Conservation (phyloP, 2,888 invertebrate genomes). For the Xylota sylvarum region DNA sequence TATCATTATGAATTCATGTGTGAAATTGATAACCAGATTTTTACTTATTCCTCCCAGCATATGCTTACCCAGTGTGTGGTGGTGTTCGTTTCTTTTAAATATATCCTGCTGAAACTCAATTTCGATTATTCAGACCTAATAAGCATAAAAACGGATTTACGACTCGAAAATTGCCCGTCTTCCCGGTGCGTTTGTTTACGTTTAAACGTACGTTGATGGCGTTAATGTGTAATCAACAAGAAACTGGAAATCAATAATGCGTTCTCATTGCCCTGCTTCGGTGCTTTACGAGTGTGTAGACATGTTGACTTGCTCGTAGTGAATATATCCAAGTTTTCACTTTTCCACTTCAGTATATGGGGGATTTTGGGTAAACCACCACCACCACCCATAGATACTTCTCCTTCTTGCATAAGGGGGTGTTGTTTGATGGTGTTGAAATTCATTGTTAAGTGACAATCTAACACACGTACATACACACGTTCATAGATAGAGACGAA, state of each 20-base stretch:
- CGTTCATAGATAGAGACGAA: neutral
- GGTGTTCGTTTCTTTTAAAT: neutral
- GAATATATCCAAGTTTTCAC: constrained; percentile 36
- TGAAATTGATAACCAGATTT: constrained; percentile 62
- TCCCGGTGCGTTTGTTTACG: constrained; percentile 7
- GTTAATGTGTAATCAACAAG: constrained; percentile 64
- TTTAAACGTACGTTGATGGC: neutral
- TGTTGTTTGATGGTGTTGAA: constrained; percentile 26
- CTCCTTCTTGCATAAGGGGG: constrained; percentile 24
- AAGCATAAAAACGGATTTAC: constrained; percentile 67
- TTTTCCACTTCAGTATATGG: constrained; percentile 14
- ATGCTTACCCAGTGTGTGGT: constrained; percentile 18
- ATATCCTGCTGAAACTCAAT: constrained; percentile 39
- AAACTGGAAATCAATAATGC: constrained; percentile 57
- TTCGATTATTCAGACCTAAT: constrained; percentile 69
- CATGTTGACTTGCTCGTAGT: constrained; percentile 41
- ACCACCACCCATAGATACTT: neutral
- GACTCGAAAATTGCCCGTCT: constrained; percentile 40
- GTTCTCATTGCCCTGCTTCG: neutral
- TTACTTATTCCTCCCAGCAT: constrained; percentile 25
- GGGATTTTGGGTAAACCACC: neutral
- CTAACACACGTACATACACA: constrained; percentile 2
- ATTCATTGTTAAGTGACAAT: constrained; percentile 59
- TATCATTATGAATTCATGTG: constrained; percentile 43
- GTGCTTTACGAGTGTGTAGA: neutral